Conservation (phyloP, 1,140 invertebrate genomes). For the Zaprionus kolodkinae region DNA sequence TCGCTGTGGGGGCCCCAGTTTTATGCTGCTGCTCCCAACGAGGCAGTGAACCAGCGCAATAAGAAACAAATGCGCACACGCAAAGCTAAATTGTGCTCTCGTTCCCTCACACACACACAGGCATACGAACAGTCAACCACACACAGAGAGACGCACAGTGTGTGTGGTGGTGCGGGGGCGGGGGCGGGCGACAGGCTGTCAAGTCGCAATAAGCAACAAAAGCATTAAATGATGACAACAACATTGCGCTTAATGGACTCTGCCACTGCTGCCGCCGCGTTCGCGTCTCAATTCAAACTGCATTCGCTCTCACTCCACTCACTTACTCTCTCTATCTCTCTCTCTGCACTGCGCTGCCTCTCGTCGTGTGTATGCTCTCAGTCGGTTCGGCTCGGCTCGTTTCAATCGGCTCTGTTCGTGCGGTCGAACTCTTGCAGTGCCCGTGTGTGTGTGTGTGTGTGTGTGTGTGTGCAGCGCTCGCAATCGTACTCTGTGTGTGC, state of each 20-base stretch:
- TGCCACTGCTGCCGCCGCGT: slow-evolving; percentile 55
- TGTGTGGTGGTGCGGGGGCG: no score
- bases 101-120: slow-evolving; percentile 45
- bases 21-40: slow-evolving; percentile 53
- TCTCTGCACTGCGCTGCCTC: not conserved
- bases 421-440: slow-evolving; percentile 7
- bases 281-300: slow-evolving; percentile 77
- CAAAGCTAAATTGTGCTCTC: slow-evolving; percentile 73
- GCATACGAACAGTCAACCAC: slow-evolving; percentile 9
- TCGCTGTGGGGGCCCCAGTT: slow-evolving; percentile 72
- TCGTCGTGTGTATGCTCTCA: not conserved
- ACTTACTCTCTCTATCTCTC: slow-evolving; percentile 13
- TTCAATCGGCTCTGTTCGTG: slow-evolving; percentile 10
- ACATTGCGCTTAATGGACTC: slow-evolving; percentile 81
- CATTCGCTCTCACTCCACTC: slow-evolving; percentile 40
- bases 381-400: slow-evolving; percentile 12
- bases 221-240: slow-evolving; percentile 83
- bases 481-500: not conserved
- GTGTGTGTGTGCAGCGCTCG: slow-evolving; percentile 18
- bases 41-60: slow-evolving; percentile 43
- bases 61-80: slow-evolving; percentile 78
- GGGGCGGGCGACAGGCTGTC: slow-evolving; percentile 35
- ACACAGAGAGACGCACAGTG: not conserved
- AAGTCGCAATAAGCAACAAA: slow-evolving; percentile 72
- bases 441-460: slow-evolving; percentile 35